phyloP scores from a whole-genome alignment of 2,113 vertebrate genomes.

The Trogon surrucura region DNA sequence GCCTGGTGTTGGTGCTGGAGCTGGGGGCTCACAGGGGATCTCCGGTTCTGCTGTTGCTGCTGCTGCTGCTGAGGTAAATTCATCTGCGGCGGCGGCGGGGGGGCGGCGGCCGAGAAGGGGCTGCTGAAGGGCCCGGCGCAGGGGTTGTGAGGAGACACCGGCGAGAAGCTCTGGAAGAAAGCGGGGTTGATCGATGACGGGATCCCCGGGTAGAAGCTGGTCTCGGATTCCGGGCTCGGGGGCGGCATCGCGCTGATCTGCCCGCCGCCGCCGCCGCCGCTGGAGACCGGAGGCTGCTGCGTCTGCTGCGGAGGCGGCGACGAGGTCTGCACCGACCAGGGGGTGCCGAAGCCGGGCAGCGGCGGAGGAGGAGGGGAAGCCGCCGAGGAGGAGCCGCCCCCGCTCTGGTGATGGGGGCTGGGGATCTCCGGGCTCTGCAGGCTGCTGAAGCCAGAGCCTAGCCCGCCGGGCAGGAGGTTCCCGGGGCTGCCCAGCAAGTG shows the following conservation, averaged over 20 bases:
- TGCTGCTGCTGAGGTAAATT: slow-evolving; percentile 84
- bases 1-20: slow-evolving; percentile 87
- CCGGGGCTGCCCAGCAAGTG: slow-evolving; percentile 82
- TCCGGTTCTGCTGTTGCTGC: slow-evolving; percentile 83
- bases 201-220: slow-evolving; percentile 90
- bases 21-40: slow-evolving; percentile 91
- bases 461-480: slow-evolving; percentile 82
- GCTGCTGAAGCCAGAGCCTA: slow-evolving; percentile 86
- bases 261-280: slow-evolving; percentile 58
- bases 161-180: slow-evolving; percentile 93
- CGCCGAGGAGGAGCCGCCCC: slow-evolving; percentile 82
- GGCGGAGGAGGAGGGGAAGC: slow-evolving; percentile 81
- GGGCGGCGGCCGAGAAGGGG: slow-evolving; percentile 84
- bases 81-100: slow-evolving; percentile 82
- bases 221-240: slow-evolving; percentile 84
- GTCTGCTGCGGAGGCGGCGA: slow-evolving; percentile 84
- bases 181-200: slow-evolving; percentile 92
- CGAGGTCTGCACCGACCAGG: slow-evolving; percentile 93
- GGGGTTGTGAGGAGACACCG: slow-evolving; percentile 85
- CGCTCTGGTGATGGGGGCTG: slow-evolving; percentile 73
- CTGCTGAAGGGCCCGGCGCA: slow-evolving; percentile 88
- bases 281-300: slow-evolving; percentile 61
- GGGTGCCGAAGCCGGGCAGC: slow-evolving; percentile 90
- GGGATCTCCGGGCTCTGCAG: slow-evolving; percentile 87
- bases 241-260: slow-evolving; percentile 84